These are phyloP conservation scores for Portunus trituberculatus DNA, from an alignment of 1,140 invertebrate species.

Conservation along the genomic window DNA sequence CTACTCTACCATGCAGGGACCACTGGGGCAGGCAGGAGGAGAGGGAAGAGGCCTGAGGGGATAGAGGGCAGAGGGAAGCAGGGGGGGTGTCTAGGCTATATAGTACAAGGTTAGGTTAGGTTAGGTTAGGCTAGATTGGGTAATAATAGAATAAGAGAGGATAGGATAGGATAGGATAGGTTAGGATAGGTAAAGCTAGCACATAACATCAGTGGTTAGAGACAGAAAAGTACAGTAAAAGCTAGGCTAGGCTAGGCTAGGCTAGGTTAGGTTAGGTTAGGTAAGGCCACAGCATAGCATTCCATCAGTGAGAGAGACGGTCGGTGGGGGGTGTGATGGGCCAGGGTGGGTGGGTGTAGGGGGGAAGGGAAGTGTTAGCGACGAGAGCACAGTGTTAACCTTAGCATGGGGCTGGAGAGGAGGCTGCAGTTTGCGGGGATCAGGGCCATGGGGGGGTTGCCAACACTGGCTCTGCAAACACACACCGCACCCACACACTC, in stretches of 20 bases:
- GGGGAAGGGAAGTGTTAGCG: not conserved
- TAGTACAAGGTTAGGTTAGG: not conserved
- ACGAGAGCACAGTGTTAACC: conserved; percentile 66
- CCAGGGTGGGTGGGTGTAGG: not conserved
- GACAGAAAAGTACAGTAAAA: not conserved
- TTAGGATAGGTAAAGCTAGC: not conserved
- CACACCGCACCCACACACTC: not conserved
- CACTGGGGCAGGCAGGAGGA: not conserved
- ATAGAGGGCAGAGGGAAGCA: not conserved
- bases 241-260: not conserved
- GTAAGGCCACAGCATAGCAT: no score
- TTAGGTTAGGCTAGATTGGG: not conserved
- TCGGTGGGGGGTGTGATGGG: not conserved
- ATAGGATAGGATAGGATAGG: not conserved
- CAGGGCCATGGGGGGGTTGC: conserved; percentile 45
- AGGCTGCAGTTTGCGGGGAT: conserved; percentile 71
- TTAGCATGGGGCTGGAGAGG: conserved; percentile 74
- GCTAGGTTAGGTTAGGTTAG: no score
- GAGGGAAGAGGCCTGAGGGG: no score
- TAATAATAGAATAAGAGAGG: not conserved
- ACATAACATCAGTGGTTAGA: not conserved
- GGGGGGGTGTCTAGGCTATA: not conserved
- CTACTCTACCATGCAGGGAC: no score
- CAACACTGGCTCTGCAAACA: conserved; percentile 71
- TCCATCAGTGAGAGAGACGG: not conserved